A percentile compares a stretch with the other conserved stretches of the same genome.
Evolutionary conservation across 2,888 invertebrate genomes (phyloP).

Genomic region (Monoplex corrugatus): DNA sequence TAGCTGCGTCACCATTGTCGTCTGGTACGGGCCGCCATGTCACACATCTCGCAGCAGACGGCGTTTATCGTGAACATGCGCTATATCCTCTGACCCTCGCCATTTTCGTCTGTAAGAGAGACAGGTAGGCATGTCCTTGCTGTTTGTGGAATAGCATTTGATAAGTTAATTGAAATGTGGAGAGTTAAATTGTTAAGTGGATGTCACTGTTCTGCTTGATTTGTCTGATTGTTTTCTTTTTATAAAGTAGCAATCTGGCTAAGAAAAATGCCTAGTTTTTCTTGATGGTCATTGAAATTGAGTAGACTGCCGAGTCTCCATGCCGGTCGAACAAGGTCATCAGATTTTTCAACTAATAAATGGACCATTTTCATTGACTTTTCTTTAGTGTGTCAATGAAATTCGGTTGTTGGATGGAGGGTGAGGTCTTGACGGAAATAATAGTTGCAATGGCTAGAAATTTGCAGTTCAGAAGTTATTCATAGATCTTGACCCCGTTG

Average conservation of each 20-base stretch:
- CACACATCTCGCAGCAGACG: constrained; percentile 32
- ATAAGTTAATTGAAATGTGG: no score
- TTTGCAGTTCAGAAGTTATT: no score
- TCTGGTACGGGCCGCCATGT: constrained; percentile 31
- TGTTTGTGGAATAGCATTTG: background rate
- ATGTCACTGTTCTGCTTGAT: no score
- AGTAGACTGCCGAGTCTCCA: no score
- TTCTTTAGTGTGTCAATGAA: background rate
- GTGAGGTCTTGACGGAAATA: no score
- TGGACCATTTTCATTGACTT: background rate
- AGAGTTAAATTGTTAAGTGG: no score
- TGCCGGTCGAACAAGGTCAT: constrained; percentile 43
- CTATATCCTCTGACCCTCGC: constrained; percentile 45
- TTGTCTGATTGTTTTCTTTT: no score
- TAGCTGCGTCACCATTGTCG: constrained; percentile 25
- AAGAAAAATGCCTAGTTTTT: no score
- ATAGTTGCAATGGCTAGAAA: no score
- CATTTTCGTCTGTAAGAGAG: constrained; percentile 16
- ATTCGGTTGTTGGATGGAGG: background rate
- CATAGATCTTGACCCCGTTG: no score
- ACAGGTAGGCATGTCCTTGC: constrained; percentile 47
- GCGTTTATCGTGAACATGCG: background rate
- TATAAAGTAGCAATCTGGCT: no score
- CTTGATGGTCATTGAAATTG: no score
- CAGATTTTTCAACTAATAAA: background rate